Base-by-base conservation (phyloP, 2,888 invertebrate genomes). In the Eudemis profundana region DNA sequence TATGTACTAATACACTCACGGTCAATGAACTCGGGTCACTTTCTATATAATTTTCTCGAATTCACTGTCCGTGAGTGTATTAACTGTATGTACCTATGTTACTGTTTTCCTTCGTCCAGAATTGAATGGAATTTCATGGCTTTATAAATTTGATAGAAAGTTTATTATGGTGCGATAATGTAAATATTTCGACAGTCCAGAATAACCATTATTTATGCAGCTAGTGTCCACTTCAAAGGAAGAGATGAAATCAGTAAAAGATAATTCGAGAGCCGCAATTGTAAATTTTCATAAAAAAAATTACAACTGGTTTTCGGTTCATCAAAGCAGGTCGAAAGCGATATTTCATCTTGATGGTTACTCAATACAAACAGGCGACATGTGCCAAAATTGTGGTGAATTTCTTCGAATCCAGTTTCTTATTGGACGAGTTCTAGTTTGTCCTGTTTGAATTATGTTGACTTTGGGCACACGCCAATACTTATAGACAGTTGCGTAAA, bases 381-480 rank as follows among this genome's bases (percentile, higher is more conserved):
- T 68, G 68, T 67, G 71, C 61, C 70, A 70, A 72, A 70, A 61
- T 38, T 62, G 67, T 67, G 62, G 61, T 65, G 67, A 67, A 46
- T 38, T 46, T 66, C 62, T 57, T 15, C 29, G 72, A 71, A 66
- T 70, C 69, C 59, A 61, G 69, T 70, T 69, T 66, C 70, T 64
- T 62, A 66, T 67, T 49, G 63, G 61, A 67, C 46, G 66, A 59
- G 64, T 65, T 65, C 51, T 65, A 51, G 64, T 64, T 47, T 63
- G 68, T 69, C 53, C 67, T 59, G 47, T 61, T 61, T 49, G 67
- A 68, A 71, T 70, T 47, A 68, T 72, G 68, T 75, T 75, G 60
- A 15, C 51, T 71, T 78, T 78, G 78, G 78, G 72, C 50, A 70
- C 61, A 66, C 47, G 78, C 78, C 77, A 78, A 74, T 69, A 66